A percentile compares a stretch with the other conserved stretches of the same genome.
Evolutionary conservation across 1,140 invertebrate genomes (phyloP).

Genomic region (Psix sp.): DNA sequence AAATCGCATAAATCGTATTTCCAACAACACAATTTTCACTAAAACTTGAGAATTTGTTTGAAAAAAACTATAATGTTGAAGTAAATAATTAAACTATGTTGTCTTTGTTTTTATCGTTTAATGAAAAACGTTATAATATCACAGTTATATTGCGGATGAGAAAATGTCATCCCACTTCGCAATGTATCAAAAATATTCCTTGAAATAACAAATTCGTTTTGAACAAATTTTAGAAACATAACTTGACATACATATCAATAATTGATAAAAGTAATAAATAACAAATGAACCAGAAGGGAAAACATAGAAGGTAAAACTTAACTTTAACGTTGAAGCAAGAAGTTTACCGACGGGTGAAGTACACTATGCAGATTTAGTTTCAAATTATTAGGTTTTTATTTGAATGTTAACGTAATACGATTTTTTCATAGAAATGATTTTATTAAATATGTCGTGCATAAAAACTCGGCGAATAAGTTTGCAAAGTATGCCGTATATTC

Average conservation of each 20-base stretch:
- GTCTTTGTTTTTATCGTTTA: constrained; percentile 32
- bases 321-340: constrained; percentile 32
- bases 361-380: constrained; percentile 7
- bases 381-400: neutral
- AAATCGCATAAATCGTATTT: constrained; percentile 31
- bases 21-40: constrained; percentile 27
- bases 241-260: constrained; percentile 6
- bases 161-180: constrained; percentile 59
- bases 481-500: constrained; percentile 49
- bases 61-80: constrained; percentile 12
- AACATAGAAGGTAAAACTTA: constrained; percentile 11
- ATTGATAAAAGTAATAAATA: constrained; percentile 26
- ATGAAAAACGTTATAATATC: constrained; percentile 72
- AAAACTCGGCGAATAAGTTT: constrained; percentile 34
- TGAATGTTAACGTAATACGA: neutral
- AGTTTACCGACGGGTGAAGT: constrained; percentile 31
- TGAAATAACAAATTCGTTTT: constrained; percentile 44
- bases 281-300: constrained; percentile 15
- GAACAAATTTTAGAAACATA: constrained; percentile 37
- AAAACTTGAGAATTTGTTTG: constrained; percentile 19
- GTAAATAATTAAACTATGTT: constrained; percentile 30
- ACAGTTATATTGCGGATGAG: constrained; percentile 73
- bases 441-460: constrained; percentile 9
- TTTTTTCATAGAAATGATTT: constrained; percentile 6
- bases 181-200: constrained; percentile 59